Percentiles rank a stretch among this genome's conserved stretches.
Evolutionary conservation across 2,888 invertebrate genomes (phyloP).

Genomic region (Campoplex capitator): DNA sequence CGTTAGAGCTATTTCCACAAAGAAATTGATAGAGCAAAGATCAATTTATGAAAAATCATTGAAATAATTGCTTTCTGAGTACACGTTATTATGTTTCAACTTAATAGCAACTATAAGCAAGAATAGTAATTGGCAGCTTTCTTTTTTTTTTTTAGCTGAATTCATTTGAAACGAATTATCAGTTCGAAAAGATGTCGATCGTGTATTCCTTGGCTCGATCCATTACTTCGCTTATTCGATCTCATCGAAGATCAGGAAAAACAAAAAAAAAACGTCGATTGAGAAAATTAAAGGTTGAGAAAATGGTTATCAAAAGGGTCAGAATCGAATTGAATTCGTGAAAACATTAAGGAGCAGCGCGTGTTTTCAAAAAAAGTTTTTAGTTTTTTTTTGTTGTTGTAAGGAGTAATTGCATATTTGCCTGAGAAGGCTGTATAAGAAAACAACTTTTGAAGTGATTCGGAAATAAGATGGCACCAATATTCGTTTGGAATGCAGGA

Average conservation of each 20-base stretch:
- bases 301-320: not conserved
- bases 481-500: constrained; percentile 44
- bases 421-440: not conserved
- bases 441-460: constrained; percentile 24
- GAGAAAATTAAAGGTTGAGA: not conserved
- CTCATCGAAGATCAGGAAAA: not conserved
- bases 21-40: not conserved
- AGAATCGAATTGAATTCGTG: not conserved
- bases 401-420: constrained; percentile 4
- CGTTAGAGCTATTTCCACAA: not conserved
- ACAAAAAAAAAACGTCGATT: not conserved
- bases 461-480: constrained; percentile 34
- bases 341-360: not conserved
- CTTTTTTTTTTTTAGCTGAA: not conserved
- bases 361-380: not conserved
- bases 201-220: not conserved
- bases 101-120: not conserved
- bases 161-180: not conserved
- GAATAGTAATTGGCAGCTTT: not conserved
- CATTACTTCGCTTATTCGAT: not conserved
- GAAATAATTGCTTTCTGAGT: not conserved
- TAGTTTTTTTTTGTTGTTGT: not conserved
- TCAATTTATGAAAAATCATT: too few relatives aligned
- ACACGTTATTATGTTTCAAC: not conserved
- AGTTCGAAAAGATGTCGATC: not conserved